Evolutionary conservation across 2,888 invertebrate genomes (phyloP).

Genomic region (Ommatoiulus sabulosus): DNA sequence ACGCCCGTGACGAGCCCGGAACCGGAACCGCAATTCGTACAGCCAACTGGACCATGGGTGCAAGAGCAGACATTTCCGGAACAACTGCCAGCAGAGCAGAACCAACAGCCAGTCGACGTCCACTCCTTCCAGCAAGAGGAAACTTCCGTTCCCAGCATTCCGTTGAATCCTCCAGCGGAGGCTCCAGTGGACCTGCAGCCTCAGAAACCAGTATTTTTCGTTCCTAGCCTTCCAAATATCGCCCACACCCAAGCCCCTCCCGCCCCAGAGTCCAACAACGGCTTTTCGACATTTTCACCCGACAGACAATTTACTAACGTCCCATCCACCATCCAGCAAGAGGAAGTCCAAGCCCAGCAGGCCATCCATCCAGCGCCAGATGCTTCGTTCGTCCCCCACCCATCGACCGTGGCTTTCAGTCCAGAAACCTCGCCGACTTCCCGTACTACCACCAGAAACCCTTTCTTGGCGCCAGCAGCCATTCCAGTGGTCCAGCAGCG

Average conservation of each 20-base stretch:
- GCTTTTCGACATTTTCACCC: background rate
- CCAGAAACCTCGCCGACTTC: background rate
- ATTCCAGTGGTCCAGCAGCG: constrained; percentile 18
- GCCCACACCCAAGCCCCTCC: background rate
- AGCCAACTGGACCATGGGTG: background rate
- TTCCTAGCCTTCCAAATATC: background rate
- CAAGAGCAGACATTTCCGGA: background rate
- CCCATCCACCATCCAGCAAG: background rate
- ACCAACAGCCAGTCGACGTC: background rate
- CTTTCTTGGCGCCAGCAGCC: constrained; percentile 51
- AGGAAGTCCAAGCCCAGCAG: background rate
- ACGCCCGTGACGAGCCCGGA: background rate
- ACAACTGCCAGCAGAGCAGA: background rate
- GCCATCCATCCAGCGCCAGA: background rate
- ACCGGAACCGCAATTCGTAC: background rate
- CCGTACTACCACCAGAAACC: constrained; percentile 26
- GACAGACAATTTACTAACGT: background rate
- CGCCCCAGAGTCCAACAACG: background rate
- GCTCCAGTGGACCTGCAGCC: background rate
- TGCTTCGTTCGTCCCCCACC: background rate
- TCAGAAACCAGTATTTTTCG: constrained; percentile 8
- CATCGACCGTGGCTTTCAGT: constrained; percentile 7
- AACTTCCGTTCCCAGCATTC: background rate
- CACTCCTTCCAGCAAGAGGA: background rate
- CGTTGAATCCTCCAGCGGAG: background rate